Evolutionary conservation across 64 coral and sea anemone genomes (phyloP).

Genomic region (Montipora sp.): DNA sequence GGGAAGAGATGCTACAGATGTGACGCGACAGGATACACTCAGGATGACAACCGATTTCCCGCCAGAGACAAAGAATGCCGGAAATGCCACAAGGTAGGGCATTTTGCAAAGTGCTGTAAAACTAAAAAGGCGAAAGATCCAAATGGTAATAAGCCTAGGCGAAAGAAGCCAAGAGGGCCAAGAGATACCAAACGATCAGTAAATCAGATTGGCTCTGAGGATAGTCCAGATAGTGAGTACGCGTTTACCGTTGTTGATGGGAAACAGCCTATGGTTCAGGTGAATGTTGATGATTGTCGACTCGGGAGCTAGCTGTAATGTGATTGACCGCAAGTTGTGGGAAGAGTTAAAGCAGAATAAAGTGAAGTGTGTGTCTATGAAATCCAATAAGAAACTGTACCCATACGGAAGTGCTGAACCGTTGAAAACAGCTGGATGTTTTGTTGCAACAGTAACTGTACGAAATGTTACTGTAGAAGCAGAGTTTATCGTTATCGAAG

Average conservation of each 20-base stretch:
- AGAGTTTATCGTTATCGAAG: no score
- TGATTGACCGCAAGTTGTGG: slow-evolving; percentile 67
- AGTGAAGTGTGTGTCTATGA: slow-evolving; percentile 60
- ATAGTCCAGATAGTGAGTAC: slow-evolving; percentile 21
- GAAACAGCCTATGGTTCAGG: slow-evolving; percentile 1
- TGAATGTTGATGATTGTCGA: slow-evolving; percentile 53
- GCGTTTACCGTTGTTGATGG: slow-evolving; percentile 23
- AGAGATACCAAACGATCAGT: not conserved
- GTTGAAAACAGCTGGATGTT: no score
- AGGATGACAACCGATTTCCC: slow-evolving; percentile 15
- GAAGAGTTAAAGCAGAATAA: slow-evolving; percentile 53
- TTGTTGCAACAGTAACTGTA: no score
- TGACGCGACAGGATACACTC: not conserved
- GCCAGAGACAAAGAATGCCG: slow-evolving; percentile 27
- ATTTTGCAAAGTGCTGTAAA: slow-evolving; percentile 46
- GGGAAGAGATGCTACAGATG: slow-evolving; percentile 49
- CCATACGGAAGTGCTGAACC: no score
- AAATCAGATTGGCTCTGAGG: not conserved
- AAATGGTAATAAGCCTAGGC: not conserved
- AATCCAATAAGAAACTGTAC: not conserved
- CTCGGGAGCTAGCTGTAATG: slow-evolving; percentile 61
- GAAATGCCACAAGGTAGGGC: slow-evolving; percentile 29
- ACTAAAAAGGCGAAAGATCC: not conserved
- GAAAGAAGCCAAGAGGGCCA: not conserved
- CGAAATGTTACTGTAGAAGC: no score